Evolutionary conservation across 2,797 vertebrate genomes (phyloP).

Genomic region (Sebastes kiyomatsui): DNA sequence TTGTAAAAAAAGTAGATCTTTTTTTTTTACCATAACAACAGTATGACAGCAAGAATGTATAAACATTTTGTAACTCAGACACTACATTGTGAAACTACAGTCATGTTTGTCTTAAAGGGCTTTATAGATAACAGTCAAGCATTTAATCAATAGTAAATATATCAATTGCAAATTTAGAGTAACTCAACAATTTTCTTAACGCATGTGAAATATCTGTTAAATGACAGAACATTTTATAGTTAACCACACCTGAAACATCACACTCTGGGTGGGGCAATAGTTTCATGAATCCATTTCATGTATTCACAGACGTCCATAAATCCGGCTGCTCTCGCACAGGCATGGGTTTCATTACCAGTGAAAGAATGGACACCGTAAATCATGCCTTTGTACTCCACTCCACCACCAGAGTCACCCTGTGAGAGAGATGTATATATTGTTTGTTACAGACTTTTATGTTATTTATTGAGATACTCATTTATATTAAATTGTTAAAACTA

Average conservation of each 20-base stretch:
- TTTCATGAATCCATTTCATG: rapidly evolving
- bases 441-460: rapidly evolving
- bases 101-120: background rate
- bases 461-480: too few species aligned
- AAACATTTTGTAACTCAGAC: background rate
- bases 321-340: rapidly evolving
- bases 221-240: background rate
- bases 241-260: background rate
- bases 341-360: rapidly evolving
- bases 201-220: background rate
- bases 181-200: background rate
- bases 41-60: background rate
- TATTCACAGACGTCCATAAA: too few species aligned
- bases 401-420: background rate
- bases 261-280: rapidly evolving
- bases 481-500: too few species aligned
- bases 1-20: too few species aligned
- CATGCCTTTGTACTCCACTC: rapidly evolving
- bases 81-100: background rate
- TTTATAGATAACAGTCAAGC: background rate
- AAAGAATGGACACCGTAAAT: background rate
- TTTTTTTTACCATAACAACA: background rate
- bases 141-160: background rate
- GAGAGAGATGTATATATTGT: background rate
- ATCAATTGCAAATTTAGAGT: background rate